Base-by-base conservation (phyloP, 1,140 invertebrate species). In the Brachionus asplanchnoidis region DNA sequence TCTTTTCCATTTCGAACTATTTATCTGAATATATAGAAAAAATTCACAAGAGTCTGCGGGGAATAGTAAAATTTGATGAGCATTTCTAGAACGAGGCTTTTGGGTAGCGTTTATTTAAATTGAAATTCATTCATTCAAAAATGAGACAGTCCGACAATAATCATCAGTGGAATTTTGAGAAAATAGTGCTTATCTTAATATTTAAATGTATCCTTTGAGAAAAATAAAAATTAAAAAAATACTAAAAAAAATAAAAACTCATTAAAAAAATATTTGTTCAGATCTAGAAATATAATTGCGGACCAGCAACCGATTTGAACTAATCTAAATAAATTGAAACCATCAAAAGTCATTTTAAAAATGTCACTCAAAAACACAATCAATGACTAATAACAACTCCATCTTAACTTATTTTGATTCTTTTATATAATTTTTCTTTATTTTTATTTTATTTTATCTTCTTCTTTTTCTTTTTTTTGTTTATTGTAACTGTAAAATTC, bases 191-290 rank as follows among this genome's bases (percentile, higher is more conserved):
- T 73, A 73, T 73, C 68, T 73, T 20, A 23, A 68, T 32, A 68
- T 68, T 68, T 73, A 73, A 73, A 73, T 73, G 14, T 42, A 42
- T 73, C 68, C 36, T 73, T 40, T 40, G 68, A 73, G 68, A 73
- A 36, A 36, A 36, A 36, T 36, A 36, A 36, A 28, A 36, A 36
- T 36, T 36, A 36, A 36, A 36, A 36, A 28, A n/a, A n/a, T n/a
- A n/a, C n/a, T n/a, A n/a, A 28, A 28, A 28, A 28, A 1, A 1
- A 2, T 28, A 28, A 28, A 44, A 1, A 73, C 40, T 11, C 42
- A 40, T 40, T 28, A 28, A 28, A 28, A 28, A 73, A 73, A 40
- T 40, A 28, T 28, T 28, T 28, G 3, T 28, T 28, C 26, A 28
- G 26, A 3, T 3, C 26, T 28, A 28, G 3, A 28, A 28, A 28